These are phyloP conservation scores for Syngnathus floridae DNA, from an alignment of 2,113 vertebrate genomes.

Conservation along the genomic window DNA sequence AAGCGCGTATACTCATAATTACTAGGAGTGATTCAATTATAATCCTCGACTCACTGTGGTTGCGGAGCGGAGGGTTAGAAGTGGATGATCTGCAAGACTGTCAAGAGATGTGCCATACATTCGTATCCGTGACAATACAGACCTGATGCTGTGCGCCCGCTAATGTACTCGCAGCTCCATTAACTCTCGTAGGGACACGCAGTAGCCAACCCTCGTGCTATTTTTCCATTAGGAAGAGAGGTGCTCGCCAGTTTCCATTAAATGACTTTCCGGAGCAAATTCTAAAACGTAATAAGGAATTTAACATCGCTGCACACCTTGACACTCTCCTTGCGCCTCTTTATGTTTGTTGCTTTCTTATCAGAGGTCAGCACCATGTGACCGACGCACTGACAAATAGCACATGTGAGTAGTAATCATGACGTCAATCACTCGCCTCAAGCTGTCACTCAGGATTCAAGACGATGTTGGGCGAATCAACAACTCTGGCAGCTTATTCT, in stretches of 20 bases:
- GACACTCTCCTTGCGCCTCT: slow-evolving; percentile 5
- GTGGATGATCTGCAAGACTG: slow-evolving; percentile 55
- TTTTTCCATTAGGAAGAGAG: slow-evolving; percentile 17
- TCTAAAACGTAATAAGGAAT: slow-evolving; percentile 15
- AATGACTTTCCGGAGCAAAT: slow-evolving; percentile 33
- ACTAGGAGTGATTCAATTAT: slow-evolving; percentile 60
- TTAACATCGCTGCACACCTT: neutral
- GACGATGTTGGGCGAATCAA: slow-evolving; percentile 49
- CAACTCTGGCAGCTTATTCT: slow-evolving; percentile 54
- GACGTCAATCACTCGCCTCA: slow-evolving; percentile 56
- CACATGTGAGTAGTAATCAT: slow-evolving; percentile 57
- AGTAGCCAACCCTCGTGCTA: slow-evolving; percentile 12
- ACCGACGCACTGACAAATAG: slow-evolving; percentile 31
- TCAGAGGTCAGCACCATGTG: slow-evolving; percentile 30
- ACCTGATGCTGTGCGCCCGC: slow-evolving; percentile 11
- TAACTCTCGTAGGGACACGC: slow-evolving; percentile 44
- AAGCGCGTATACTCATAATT: slow-evolving; percentile 53
- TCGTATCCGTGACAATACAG: slow-evolving; percentile 32
- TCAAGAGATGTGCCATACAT: slow-evolving; percentile 30
- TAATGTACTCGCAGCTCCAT: slow-evolving; percentile 45
- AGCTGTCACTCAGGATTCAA: slow-evolving; percentile 57
- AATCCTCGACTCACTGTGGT: slow-evolving; percentile 54
- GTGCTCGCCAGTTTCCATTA: slow-evolving; percentile 40
- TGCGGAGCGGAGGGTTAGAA: slow-evolving; percentile 39
- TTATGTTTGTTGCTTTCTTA: slow-evolving; percentile 10